Evolutionary conservation across 2,888 invertebrate genomes (phyloP).

Genomic region (Ennomos quercinarius): DNA sequence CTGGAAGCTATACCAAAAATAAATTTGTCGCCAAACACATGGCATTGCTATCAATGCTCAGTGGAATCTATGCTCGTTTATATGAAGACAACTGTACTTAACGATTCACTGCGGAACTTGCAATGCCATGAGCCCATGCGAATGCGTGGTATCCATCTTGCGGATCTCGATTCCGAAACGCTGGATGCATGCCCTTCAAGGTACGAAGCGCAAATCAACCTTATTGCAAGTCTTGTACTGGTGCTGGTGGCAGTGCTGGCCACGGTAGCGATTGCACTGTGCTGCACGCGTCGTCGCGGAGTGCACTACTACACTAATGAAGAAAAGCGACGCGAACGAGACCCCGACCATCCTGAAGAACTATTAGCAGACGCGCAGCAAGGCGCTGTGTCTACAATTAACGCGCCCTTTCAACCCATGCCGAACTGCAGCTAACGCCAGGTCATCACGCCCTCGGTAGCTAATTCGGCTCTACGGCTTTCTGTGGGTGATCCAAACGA

Average conservation of each 20-base stretch:
- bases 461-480: conserved; percentile 27
- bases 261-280: conserved; percentile 85
- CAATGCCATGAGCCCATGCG: conserved; percentile 86
- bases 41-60: conserved; percentile 89
- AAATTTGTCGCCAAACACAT: conserved; percentile 87
- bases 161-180: conserved; percentile 61
- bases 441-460: conserved; percentile 47
- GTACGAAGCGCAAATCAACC: conserved; percentile 85
- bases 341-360: conserved; percentile 74
- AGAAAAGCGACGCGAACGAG: conserved; percentile 84
- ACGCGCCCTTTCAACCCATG: conserved; percentile 68
- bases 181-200: conserved; percentile 77
- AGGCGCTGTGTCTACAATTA: conserved; percentile 73
- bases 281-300: conserved; percentile 89
- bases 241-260: conserved; percentile 72
- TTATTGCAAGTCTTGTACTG: conserved; percentile 78
- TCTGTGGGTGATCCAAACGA: conserved; percentile 19
- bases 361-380: conserved; percentile 65
- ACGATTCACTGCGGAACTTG: conserved; percentile 78
- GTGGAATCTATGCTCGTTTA: conserved; percentile 84
- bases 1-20: conserved; percentile 85
- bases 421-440: conserved; percentile 73
- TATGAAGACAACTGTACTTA: conserved; percentile 83
- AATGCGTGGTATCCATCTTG: conserved; percentile 75
- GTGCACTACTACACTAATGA: conserved; percentile 93